phyloP scores from a whole-genome alignment of 2,113 vertebrate species.

The Nymphicus hollandicus region DNA sequence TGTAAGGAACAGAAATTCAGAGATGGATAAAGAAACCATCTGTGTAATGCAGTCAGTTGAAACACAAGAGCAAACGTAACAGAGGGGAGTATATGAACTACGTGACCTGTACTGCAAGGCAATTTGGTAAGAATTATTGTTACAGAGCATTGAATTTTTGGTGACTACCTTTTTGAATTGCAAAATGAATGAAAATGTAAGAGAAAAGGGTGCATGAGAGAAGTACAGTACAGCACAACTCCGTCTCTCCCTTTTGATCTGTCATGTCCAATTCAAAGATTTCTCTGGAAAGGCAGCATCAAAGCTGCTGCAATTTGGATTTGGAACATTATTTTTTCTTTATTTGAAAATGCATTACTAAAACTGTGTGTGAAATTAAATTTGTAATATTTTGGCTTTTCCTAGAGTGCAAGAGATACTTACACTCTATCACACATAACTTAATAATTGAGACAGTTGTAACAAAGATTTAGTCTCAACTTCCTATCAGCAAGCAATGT shows the following conservation, averaged over 20 bases:
- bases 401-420: background rate
- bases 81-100: background rate
- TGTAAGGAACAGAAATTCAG: background rate
- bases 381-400: background rate
- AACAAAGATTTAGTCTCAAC: background rate
- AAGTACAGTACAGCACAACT: background rate
- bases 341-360: background rate
- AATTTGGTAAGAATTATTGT: slow-evolving; percentile 9
- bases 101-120: slow-evolving; percentile 1
- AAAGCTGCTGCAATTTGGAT: rapidly evolving
- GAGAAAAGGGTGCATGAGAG: background rate
- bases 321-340: background rate
- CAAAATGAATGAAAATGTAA: background rate
- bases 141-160: slow-evolving; percentile 32
- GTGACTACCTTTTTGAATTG: background rate
- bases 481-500: background rate
- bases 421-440: rapidly evolving
- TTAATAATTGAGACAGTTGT: background rate
- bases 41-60: background rate
- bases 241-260: background rate
- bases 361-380: background rate
- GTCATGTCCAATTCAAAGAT: background rate
- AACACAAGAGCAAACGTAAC: background rate
- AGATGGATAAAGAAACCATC: slow-evolving; percentile 6
- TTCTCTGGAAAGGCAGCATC: background rate